Evolutionary conservation across 53 echinoderm and acorn worm species (phyloP), one percentile per base, ranked within the genome.

Genomic region (Temnopleurus reevesii): DNA sequence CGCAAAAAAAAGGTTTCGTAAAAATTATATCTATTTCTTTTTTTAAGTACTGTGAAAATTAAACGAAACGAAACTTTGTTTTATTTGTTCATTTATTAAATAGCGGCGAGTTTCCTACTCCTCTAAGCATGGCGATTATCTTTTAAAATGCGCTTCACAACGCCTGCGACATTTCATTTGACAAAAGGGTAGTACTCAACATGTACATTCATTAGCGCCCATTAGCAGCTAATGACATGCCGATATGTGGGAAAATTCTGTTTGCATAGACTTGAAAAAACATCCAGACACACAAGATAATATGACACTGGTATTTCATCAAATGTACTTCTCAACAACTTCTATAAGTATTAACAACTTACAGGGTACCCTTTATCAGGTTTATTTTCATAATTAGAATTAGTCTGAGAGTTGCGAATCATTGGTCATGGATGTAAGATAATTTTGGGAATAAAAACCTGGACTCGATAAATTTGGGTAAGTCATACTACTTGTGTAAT

Each of bases 211-310:
- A 83, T 83, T 55, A 83, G 35, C 34, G 23, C 54, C 47, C 83
- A 83, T 83, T 83, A 83, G 55, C 4, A 4, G 33, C 56, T 83
- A 83, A 83, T 83, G 83, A 82, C 55, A 30, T 19, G 54, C 38
- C 35, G 56, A 83, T 31, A 53, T 53, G 83, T 35, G 54, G 31
- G 83, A 36, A 83, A 55, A 83, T 54, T 33, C 10, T 83, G 36
- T 83, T 83, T 83, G 83, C 83, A 36, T 23, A 56, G 51, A 35
- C 49, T 47, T 83, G 35, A 35, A 83, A n/a, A 76, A 46, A 79
- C 79, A 79, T 79, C 79, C 51, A 79, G 12, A 5, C 46, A 49
- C 51, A 29, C 45, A 47, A 79, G 71, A 71, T n/a, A 71, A n/a
- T 71, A 71, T 41, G 36, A 71, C 43, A 38, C 9, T 49, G 9